A percentile compares a stretch with the other conserved stretches of the same genome.
These are phyloP conservation scores for Anguilla japonica DNA, from an alignment of 2,113 vertebrate species.

Conservation along the genomic window DNA sequence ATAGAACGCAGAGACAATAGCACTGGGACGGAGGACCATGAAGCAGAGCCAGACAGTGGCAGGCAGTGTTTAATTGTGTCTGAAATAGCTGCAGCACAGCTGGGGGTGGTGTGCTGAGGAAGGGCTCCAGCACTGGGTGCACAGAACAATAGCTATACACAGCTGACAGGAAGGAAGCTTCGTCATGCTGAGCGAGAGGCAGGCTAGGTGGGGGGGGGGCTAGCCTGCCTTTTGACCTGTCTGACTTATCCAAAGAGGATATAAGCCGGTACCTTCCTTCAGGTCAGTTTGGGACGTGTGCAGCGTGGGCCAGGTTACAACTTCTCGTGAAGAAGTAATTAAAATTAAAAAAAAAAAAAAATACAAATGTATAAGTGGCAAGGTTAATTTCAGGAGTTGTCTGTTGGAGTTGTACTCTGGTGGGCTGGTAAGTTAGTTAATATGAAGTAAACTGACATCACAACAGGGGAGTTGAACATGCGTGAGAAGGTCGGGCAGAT, in stretches of 20 bases:
- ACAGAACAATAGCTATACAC: neutral
- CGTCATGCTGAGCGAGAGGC: neutral
- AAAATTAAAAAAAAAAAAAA: neutral
- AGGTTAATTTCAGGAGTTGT: neutral
- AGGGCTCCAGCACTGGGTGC: neutral
- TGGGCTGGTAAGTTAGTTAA: neutral
- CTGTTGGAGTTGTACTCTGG: neutral
- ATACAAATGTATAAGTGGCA: neutral
- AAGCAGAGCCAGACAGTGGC: neutral
- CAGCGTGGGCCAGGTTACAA: neutral
- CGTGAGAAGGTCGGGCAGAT: neutral
- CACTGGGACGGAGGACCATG: neutral
- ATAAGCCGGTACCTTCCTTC: neutral
- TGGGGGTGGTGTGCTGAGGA: neutral
- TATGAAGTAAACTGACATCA: neutral
- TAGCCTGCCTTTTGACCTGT: neutral
- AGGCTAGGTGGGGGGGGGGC: neutral
- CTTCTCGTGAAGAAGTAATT: neutral
- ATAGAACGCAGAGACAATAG: neutral
- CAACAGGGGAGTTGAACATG: neutral
- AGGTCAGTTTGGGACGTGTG: neutral
- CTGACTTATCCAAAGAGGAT: constrained; percentile 25
- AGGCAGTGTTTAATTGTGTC: neutral
- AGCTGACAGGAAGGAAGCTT: constrained; percentile 33
- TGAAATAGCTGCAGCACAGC: constrained; percentile 4